phyloP scores from a whole-genome alignment of 2,797 vertebrate genomes.

The Scarus forsteni region DNA sequence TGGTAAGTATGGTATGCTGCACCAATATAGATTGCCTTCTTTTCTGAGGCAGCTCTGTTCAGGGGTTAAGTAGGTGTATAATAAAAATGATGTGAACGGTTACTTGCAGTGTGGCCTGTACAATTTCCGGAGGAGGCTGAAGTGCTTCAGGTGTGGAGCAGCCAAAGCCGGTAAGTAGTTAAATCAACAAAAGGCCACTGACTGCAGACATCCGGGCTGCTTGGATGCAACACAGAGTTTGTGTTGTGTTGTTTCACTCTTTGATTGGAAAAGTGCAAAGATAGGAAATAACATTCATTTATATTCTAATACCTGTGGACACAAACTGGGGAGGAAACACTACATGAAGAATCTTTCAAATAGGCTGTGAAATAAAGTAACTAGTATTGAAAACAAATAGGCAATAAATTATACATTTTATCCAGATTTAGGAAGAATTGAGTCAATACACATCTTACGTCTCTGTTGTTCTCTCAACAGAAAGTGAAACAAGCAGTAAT shows the following conservation, averaged over 20 bases:
- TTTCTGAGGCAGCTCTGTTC: slow-evolving; percentile 76
- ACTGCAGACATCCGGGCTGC: slow-evolving; percentile 73
- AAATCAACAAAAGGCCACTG: slow-evolving; percentile 76
- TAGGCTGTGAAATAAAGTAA: slow-evolving; percentile 9
- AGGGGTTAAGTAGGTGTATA: slow-evolving; percentile 82
- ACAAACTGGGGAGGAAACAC: slow-evolving; percentile 18
- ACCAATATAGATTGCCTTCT: slow-evolving; percentile 68
- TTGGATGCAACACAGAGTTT: slow-evolving; percentile 54
- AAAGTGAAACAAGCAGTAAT: slow-evolving; percentile 88
- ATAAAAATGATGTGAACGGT: slow-evolving; percentile 87
- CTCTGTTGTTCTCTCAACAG: slow-evolving; percentile 80
- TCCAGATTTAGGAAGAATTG: slow-evolving; percentile 23
- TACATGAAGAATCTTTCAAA: slow-evolving; percentile 17
- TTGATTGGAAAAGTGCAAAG: slow-evolving; percentile 21
- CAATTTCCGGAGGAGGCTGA: slow-evolving; percentile 99
- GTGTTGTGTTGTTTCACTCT: slow-evolving; percentile 45
- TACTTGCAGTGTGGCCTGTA: slow-evolving; percentile 98
- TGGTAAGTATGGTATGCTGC: slow-evolving; percentile 70
- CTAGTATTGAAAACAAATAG: slow-evolving; percentile 6
- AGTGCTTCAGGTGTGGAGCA: slow-evolving; percentile 99
- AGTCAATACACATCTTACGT: slow-evolving; percentile 50
- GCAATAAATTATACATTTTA: slow-evolving; percentile 2
- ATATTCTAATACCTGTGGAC: slow-evolving; percentile 6
- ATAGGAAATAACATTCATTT: slow-evolving; percentile 39
- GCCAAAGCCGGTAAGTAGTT: slow-evolving; percentile 95